phyloP scores from a whole-genome alignment of 2,888 invertebrate genomes.

The Merodon equestris region DNA sequence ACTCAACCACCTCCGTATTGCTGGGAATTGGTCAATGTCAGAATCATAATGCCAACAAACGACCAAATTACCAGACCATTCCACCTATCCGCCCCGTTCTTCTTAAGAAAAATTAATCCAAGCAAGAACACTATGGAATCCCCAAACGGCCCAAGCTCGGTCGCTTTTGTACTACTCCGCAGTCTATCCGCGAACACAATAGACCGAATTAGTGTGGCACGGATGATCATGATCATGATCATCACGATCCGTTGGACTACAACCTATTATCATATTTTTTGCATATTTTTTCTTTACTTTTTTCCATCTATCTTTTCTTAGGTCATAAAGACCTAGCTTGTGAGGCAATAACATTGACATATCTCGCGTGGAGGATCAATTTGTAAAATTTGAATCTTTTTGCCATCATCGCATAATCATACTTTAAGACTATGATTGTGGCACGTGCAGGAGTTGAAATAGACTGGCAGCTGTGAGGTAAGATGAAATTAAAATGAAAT shows the following conservation, averaged over 20 bases:
- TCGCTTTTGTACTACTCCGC: conserved; percentile 5
- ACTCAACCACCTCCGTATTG: too few relatives aligned
- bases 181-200: conserved; percentile 10
- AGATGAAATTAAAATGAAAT: too few relatives aligned
- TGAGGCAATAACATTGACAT: conserved; percentile 18
- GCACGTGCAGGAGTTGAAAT: too few relatives aligned
- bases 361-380: conserved; percentile 26
- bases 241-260: neutral
- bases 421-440: too few relatives aligned
- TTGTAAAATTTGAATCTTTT: conserved; percentile 10
- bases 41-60: conserved; percentile 17
- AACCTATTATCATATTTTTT: neutral
- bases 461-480: too few relatives aligned
- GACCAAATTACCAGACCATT: conserved; percentile 14
- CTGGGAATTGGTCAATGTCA: conserved; percentile 33
- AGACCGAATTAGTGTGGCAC: conserved; percentile 18
- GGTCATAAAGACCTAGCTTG: neutral
- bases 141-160: conserved; percentile 1
- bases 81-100: too few relatives aligned
- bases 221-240: conserved; percentile 23
- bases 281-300: neutral
- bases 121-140: conserved; percentile 11
- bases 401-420: too few relatives aligned
- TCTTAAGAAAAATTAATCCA: too few relatives aligned
- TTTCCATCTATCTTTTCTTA: too few relatives aligned